Evolutionary conservation across 2,113 vertebrate species (phyloP), one percentile per base, ranked within the genome.

Genomic region (Paramormyrops kingsleyae): DNA sequence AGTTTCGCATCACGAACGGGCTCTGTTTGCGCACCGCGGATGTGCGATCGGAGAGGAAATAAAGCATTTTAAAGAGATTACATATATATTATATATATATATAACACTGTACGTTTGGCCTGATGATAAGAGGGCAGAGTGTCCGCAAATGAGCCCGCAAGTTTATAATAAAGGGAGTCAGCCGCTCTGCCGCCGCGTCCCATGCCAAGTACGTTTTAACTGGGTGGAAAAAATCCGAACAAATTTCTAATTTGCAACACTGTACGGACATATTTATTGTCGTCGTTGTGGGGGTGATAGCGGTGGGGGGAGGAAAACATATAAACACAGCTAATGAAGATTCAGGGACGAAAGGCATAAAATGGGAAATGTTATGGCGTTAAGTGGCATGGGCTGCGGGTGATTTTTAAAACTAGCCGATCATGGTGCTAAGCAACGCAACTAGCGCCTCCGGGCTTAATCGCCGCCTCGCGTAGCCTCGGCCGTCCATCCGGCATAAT

Each of bases 201-300:
- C 53, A 59, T 21, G 17, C 17, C 56, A 88, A 44, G 24, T 39
- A 93, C 92, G 91, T 94, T 95, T 93, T 93, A 92, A 97, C 96
- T 97, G 96, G 96, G 95, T 96, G 96, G 95, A 96, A 94, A 93
- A 96, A 96, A 96, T 97, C 95, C 95, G 95, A 96, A 98, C 97
- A 98, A 97, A 98, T 97, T 97, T 98, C 97, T 98, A 97, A 99
- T 99, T 99, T 96, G 97, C 94, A 98, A 98, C 98, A 99, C 97
- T 97, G 93, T 93, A 95, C 95, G 96, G 97, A 97, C 96, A 96
- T 96, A 96, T 97, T 97, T 97, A 97, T 97, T 96, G 97, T 97
- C 95, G 97, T 97, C 96, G 97, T 97, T 39, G 19, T 42, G 96
- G 95, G 93, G 94, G 93, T 95, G 96, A 95, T 95, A 96, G 24